Evolutionary conservation across 2,888 invertebrate genomes (phyloP).

Genomic region (Pristionchus exspectatus): DNA sequence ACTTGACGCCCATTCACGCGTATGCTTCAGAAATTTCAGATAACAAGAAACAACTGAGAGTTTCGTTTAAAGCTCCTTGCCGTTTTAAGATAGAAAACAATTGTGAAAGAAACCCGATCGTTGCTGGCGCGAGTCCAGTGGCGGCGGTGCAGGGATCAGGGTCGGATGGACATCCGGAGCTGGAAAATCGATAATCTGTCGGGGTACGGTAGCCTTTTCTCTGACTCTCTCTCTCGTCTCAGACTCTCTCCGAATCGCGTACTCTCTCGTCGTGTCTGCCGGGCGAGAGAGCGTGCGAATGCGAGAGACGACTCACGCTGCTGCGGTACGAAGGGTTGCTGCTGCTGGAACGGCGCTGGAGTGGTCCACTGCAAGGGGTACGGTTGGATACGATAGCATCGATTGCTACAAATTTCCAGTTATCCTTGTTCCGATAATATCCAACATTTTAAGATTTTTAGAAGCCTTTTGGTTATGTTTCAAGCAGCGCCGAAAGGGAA

Average conservation of each 20-base stretch:
- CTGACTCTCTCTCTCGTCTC: too few relatives aligned
- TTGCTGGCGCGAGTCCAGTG: background rate
- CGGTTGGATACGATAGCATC: background rate
- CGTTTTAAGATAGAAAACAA: background rate
- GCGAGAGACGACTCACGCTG: background rate
- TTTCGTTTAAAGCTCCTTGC: background rate
- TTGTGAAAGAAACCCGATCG: background rate
- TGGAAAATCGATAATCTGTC: background rate
- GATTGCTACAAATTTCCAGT: background rate
- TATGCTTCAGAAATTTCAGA: background rate
- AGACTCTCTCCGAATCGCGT: background rate
- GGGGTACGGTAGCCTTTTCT: background rate
- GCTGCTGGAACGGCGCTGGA: background rate
- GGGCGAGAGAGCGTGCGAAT: background rate
- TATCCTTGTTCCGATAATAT: background rate
- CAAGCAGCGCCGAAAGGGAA: background rate
- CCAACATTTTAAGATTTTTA: background rate
- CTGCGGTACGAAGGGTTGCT: background rate
- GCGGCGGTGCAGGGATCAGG: background rate
- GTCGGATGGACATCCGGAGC: background rate
- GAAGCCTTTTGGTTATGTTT: background rate
- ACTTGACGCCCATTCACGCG: background rate
- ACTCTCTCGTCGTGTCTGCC: background rate
- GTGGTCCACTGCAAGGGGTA: conserved; percentile 44
- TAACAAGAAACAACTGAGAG: background rate